Evolutionary conservation across 35 echinoderm and acorn worm species (phyloP), one percentile per base, ranked within the genome.

Genomic region (Holothuria glaberrima): DNA sequence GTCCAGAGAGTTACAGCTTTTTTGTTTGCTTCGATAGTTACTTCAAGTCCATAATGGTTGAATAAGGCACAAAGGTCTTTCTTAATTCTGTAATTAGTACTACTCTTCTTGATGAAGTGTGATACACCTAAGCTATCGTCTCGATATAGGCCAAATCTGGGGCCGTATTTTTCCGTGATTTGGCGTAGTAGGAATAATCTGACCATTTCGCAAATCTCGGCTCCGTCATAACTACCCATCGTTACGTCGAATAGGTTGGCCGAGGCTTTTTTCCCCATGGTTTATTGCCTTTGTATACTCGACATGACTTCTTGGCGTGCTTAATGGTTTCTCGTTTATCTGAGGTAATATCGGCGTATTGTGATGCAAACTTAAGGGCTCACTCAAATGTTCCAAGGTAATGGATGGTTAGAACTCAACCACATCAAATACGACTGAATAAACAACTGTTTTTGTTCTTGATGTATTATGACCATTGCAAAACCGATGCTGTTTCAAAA

Each of bases 401-500:
- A 90, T 90, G 56, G 88, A 90, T 38, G 71, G 88, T 28, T 90
- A 90, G 75, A 90, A 90, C 20, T 90, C 58, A 44, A 89, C 87
- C 36, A 89, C 52, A 54, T 89, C 68, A 54, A 89, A 89, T 19
- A 35, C 34, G 68, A 68, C n/a, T 38, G 68, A 71, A 41, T 68
- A 22, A 68, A 13, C 45, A 41, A 52, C 2, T 44, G 22, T 68
- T 58, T 75, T 89, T 2, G 32, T 56, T 34, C 17, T 0, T 25
- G 52, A 50, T 68, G 30, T 72, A 61, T n/a, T n/a, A 61, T 0
- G n/a, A n/a, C n/a, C n/a, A n/a, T n/a, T n/a, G n/a, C n/a, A n/a
- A n/a, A n/a, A n/a, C n/a, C n/a, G n/a, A n/a, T n/a, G n/a, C n/a
- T n/a, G n/a, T n/a, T n/a, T n/a, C n/a, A n/a, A n/a, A n/a, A n/a